Evolutionary conservation across 1,140 invertebrate species (phyloP), one percentile per base, ranked within the genome.

Genomic region (Heliconius nattereri): DNA sequence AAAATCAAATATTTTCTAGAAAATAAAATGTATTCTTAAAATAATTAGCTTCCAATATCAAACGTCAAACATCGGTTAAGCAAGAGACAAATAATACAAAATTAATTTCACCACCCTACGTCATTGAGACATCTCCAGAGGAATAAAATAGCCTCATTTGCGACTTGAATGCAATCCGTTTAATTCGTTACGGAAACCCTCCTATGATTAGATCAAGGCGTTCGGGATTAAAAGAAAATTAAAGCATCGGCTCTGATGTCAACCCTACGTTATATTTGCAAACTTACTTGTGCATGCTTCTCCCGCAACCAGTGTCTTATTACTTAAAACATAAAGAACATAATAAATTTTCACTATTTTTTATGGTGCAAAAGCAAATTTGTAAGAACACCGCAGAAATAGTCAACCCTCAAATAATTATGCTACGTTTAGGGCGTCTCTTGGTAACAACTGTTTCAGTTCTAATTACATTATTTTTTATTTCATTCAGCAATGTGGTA

Each of bases 201-300:
- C 91, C 84, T 86, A 89, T 89, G 89, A 92, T 93, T 90, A 91
- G 84, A 93, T 91, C 85, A 89, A 92, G 89, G 90, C 91, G 87
- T 88, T 91, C 87, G 86, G 89, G 91, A 93, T 94, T 94, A 94
- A 93, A 94, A 94, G 92, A 94, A 94, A 94, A 94, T 93, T 94
- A 94, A 93, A 92, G 89, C 86, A 86, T 87, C 80, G 85, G 83
- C 85, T 86, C 84, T 84, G 84, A 85, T 89, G 87, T 91, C 90
- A 90, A 85, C 85, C 86, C 78, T 79, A 80, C 75, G 37, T 23
- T 37, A 54, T 23, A 78, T 49, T 40, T 66, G 32, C 35, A 72
- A 84, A 84, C 81, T 73, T 45, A 73, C 79, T 76, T 23, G 26
- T 80, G 73, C 83, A 16, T 0, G 11, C 49, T 3, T 11, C 13